Conservation (phyloP, 1,140 invertebrate species). For the Cecropterus lyciades region DNA sequence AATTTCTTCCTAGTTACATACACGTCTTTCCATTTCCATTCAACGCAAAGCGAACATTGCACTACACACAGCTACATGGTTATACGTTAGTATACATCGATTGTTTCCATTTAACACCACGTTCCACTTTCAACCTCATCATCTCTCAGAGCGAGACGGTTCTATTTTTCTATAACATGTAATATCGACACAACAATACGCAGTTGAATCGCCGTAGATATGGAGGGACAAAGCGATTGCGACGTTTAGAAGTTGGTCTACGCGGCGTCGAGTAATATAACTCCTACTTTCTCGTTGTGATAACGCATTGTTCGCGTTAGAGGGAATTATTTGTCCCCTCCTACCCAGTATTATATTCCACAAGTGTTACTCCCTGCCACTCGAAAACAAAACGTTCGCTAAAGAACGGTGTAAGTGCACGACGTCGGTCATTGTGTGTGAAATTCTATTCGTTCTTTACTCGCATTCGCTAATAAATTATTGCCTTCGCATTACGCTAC, state of each 20-base stretch:
- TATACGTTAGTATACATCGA: conserved; percentile 28
- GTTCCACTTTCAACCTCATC: conserved; percentile 33
- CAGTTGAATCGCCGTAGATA: conserved; percentile 31
- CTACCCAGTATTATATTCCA: conserved; percentile 43
- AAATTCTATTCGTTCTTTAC: conserved; percentile 26
- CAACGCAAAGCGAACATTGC: conserved; percentile 17
- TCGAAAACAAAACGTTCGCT: conserved; percentile 48
- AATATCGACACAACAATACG: conserved; percentile 29
- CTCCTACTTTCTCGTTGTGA: conserved; percentile 54
- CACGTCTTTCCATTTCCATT: conserved; percentile 26
- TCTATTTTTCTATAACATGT: conserved; percentile 34
- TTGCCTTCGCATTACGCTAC: conserved; percentile 20
- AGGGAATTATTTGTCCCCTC: conserved; percentile 64
- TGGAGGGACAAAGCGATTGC: conserved; percentile 14
- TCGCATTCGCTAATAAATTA: conserved; percentile 35
- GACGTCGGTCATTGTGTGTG: conserved; percentile 28
- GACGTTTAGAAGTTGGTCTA: conserved; percentile 33
- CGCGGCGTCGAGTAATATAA: conserved; percentile 42
- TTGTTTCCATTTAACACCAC: conserved; percentile 36
- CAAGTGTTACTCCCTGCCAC: conserved; percentile 56
- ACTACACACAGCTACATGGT: conserved; percentile 12
- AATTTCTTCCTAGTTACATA: conserved; percentile 9
- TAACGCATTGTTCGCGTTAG: conserved; percentile 68
- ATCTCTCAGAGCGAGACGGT: conserved; percentile 30
- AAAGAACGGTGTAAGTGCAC: conserved; percentile 34